phyloP scores from a whole-genome alignment of 2,888 invertebrate genomes.

The Pandemis heparana region DNA sequence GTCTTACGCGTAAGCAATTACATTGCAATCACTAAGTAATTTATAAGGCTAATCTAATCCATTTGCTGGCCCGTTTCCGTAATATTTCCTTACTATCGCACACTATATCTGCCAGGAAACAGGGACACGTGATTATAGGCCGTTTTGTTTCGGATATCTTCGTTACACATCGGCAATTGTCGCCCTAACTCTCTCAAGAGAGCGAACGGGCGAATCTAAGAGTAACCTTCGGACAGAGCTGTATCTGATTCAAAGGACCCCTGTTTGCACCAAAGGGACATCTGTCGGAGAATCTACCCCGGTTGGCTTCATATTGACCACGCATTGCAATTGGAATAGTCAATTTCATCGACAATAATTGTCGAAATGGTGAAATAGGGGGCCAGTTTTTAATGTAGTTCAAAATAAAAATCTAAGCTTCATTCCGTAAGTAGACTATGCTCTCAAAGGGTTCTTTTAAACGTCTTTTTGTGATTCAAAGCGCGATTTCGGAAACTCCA shows the following conservation, averaged over 20 bases:
- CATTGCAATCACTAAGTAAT: constrained; percentile 36
- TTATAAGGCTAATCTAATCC: constrained; percentile 43
- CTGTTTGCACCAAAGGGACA: no score
- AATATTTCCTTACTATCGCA: constrained; percentile 43
- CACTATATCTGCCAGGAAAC: constrained; percentile 37
- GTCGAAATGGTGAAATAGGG: no score
- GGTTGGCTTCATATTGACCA: no score
- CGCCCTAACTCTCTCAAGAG: constrained; percentile 48
- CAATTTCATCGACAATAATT: no score
- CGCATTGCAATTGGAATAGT: no score
- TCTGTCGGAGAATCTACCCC: no score
- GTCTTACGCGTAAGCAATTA: constrained; percentile 14
- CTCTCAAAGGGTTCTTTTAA: no score
- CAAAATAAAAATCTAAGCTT: no score
- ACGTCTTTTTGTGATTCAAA: no score
- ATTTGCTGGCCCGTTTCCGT: constrained; percentile 39
- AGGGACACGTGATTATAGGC: constrained; percentile 54
- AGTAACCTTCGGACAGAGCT: constrained; percentile 14
- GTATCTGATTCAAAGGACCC: background rate
- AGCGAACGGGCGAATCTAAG: constrained; percentile 20
- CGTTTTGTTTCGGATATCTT: constrained; percentile 66
- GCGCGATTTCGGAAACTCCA: no score
- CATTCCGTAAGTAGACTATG: no score
- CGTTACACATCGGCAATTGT: constrained; percentile 63
- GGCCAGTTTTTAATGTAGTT: no score